Conservation (phyloP, 2,113 vertebrate genomes). For the Fulmarus glacialis region DNA sequence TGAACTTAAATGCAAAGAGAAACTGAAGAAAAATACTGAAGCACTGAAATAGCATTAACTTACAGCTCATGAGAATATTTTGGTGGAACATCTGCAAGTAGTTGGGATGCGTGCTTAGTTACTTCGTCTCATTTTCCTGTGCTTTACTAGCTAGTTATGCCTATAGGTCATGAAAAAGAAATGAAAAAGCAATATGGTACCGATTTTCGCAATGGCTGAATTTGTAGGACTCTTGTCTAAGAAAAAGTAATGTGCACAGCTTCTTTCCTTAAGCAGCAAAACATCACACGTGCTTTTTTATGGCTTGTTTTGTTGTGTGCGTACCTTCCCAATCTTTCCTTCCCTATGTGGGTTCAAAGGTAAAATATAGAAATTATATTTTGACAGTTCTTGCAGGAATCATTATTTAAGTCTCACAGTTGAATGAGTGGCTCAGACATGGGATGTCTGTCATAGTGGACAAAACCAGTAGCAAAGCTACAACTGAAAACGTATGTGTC, state of each 20-base stretch:
- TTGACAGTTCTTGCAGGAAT: background rate
- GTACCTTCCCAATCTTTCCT: background rate
- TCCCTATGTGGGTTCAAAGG: background rate
- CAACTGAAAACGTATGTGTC: background rate
- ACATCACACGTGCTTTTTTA: background rate
- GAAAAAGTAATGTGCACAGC: background rate
- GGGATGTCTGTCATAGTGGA: background rate
- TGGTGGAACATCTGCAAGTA: background rate
- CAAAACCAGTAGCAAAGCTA: background rate
- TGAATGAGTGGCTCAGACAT: background rate
- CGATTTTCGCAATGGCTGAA: background rate
- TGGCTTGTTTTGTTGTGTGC: background rate
- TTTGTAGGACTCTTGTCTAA: background rate
- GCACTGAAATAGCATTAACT: background rate
- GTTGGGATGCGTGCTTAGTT: background rate
- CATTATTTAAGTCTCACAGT: background rate
- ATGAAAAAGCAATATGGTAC: background rate
- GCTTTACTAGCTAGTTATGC: accelerated
- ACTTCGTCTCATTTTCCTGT: background rate
- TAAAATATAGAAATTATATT: background rate
- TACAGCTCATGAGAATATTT: background rate
- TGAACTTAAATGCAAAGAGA: background rate
- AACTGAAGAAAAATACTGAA: background rate
- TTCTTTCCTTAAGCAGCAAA: background rate
- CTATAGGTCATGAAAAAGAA: background rate